Evolutionary conservation across 2,888 invertebrate genomes (phyloP).

Genomic region (Zygaena filipendulae): DNA sequence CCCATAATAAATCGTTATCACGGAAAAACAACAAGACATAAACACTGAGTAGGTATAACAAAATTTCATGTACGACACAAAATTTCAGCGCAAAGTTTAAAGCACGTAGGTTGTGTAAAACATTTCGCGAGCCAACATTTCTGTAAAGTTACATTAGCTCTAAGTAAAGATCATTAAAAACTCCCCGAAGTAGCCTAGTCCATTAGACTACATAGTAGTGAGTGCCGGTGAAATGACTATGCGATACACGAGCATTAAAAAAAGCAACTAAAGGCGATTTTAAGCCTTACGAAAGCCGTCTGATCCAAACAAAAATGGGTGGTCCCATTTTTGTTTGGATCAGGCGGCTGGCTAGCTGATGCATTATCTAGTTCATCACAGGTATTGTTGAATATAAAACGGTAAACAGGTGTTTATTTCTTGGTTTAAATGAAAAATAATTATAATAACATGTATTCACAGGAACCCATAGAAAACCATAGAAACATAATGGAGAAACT

Average conservation of each 20-base stretch:
- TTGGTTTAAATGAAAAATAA: too few relatives aligned
- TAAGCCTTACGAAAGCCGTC: not conserved
- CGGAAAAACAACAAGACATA: too few relatives aligned
- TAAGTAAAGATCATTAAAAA: conserved; percentile 57
- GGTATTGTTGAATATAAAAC: not conserved
- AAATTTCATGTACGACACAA: too few relatives aligned
- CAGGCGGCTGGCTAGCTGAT: not conserved
- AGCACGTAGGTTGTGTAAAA: conserved; percentile 21
- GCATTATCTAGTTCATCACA: not conserved
- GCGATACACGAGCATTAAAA: conserved; percentile 20
- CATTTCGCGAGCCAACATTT: conserved; percentile 37
- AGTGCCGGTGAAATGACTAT: conserved; percentile 27
- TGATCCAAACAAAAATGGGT: conserved; percentile 3
- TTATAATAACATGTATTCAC: too few relatives aligned
- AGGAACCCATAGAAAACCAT: too few relatives aligned
- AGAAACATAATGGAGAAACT: too few relatives aligned
- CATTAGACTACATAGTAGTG: conserved; percentile 36
- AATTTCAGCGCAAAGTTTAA: conserved; percentile 23
- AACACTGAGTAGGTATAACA: too few relatives aligned
- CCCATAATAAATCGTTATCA: too few relatives aligned
- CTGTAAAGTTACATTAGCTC: conserved; percentile 46
- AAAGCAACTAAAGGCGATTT: conserved; percentile 8
- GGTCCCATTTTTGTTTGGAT: conserved; percentile 1
- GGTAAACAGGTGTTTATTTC: too few relatives aligned
- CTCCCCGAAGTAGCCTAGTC: conserved; percentile 52